Percentiles rank a stretch among this genome's conserved stretches.
These are phyloP conservation scores for Thyatira batis DNA, from an alignment of 2,888 invertebrate species.

Conservation along the genomic window DNA sequence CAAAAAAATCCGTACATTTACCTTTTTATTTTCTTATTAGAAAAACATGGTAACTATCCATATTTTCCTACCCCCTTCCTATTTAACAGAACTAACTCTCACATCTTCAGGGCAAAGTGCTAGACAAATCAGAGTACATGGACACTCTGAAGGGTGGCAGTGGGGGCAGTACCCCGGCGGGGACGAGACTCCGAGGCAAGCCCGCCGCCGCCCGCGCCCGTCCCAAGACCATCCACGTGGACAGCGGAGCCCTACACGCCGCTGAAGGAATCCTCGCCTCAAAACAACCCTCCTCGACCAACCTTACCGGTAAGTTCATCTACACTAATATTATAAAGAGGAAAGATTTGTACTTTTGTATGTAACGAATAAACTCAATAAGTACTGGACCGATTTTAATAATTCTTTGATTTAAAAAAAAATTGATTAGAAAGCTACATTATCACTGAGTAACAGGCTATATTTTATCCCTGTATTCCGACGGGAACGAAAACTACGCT, in stretches of 20 bases:
- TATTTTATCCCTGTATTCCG: too few relatives aligned
- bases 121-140: constrained; percentile 84
- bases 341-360: too few relatives aligned
- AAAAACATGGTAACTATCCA: too few relatives aligned
- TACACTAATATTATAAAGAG: too few relatives aligned
- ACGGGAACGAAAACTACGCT: too few relatives aligned
- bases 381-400: too few relatives aligned
- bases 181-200: constrained; percentile 57
- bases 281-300: constrained; percentile 91
- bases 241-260: constrained; percentile 89
- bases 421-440: too few relatives aligned
- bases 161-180: constrained; percentile 63
- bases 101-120: constrained; percentile 86
- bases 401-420: too few relatives aligned
- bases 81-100: background rate
- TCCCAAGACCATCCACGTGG: constrained; percentile 95
- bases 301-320: constrained; percentile 86
- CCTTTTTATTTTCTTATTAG: too few relatives aligned
- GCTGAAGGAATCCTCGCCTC: constrained; percentile 89
- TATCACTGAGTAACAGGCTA: too few relatives aligned
- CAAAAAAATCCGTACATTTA: too few relatives aligned
- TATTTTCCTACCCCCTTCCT: background rate
- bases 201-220: constrained; percentile 86
- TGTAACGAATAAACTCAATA: too few relatives aligned
- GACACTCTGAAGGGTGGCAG: constrained; percentile 61